Percentiles rank a stretch among this genome's conserved stretches.
These are phyloP conservation scores for Apistogramma diplotaenia DNA, from an alignment of 2,113 vertebrate genomes.

Conservation along the genomic window DNA sequence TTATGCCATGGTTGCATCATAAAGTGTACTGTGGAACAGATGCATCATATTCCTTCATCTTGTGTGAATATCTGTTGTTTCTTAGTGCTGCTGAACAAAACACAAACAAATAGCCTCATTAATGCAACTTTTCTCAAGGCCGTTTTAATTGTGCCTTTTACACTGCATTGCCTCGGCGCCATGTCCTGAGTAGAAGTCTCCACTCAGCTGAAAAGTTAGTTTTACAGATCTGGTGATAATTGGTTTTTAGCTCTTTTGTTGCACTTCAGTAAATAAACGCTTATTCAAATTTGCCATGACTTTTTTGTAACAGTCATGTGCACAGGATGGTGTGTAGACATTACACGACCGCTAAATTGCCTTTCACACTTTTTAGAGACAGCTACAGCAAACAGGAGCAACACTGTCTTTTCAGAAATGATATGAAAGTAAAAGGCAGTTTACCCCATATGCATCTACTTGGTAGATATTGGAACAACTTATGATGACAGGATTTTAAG, in stretches of 20 bases:
- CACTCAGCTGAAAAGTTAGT: constrained; percentile 26
- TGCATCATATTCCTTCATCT: not conserved
- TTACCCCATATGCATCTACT: not conserved
- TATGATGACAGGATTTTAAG: not conserved
- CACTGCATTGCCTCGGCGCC: not conserved
- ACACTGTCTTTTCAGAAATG: not conserved
- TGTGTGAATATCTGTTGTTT: not conserved
- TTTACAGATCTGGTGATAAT: not conserved
- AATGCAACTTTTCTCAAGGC: not conserved
- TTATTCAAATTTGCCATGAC: not conserved
- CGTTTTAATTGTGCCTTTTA: not conserved
- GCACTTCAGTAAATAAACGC: not conserved
- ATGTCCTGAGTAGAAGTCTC: not conserved
- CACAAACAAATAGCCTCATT: not conserved
- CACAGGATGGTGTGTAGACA: not conserved
- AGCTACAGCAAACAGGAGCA: not conserved
- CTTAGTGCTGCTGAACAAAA: not conserved
- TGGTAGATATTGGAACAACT: not conserved
- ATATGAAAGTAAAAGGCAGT: not conserved
- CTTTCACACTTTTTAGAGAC: not conserved
- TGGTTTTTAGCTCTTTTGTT: not conserved
- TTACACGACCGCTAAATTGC: not conserved
- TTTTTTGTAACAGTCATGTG: not conserved
- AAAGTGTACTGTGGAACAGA: not conserved
- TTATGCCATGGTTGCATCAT: not conserved